Evolutionary conservation across 2,888 invertebrate species (phyloP).

Genomic region (Patella ulyssiponensis): DNA sequence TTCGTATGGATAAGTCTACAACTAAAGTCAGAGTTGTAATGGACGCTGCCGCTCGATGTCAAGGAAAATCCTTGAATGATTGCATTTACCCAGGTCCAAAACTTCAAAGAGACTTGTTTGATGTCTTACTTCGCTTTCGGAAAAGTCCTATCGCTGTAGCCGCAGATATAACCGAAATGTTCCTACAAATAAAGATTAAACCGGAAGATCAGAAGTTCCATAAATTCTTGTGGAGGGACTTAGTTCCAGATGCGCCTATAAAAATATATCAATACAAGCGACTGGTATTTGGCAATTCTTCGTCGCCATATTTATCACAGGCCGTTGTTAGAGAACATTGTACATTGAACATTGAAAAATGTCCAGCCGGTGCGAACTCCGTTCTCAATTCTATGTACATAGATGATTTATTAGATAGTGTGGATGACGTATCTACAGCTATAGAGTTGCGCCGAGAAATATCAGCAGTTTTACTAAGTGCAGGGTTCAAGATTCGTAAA

Average conservation of each 20-base stretch:
- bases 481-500: too few species aligned
- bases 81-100: background rate
- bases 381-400: too few species aligned
- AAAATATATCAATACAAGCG: background rate
- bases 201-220: background rate
- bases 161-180: background rate
- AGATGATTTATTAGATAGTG: too few species aligned
- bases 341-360: too few species aligned
- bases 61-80: too few species aligned
- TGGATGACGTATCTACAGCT: too few species aligned
- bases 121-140: background rate
- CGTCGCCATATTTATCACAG: too few species aligned
- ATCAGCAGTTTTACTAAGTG: too few species aligned
- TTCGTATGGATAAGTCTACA: background rate
- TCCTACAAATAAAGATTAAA: background rate
- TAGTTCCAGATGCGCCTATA: background rate
- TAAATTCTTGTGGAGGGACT: constrained; percentile 7
- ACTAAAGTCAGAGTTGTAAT: constrained; percentile 1
- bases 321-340: background rate
- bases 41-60: background rate
- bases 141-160: background rate
- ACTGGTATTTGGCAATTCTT: too few species aligned
- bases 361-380: too few species aligned
- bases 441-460: too few species aligned
- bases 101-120: background rate